phyloP scores from a whole-genome alignment of 2,797 vertebrate species.

The Mico argentatus region DNA sequence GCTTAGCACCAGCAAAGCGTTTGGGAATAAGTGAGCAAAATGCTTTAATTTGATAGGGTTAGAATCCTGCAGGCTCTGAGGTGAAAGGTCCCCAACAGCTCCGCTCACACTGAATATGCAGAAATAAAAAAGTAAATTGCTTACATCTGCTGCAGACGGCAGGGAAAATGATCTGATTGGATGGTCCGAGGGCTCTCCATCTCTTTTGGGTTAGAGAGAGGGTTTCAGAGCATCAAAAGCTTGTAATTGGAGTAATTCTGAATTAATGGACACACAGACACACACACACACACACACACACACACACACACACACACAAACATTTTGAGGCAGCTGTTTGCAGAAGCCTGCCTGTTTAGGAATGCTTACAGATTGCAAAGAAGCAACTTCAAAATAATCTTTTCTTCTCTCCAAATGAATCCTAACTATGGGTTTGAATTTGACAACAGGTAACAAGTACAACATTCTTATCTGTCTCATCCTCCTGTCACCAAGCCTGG shows the following conservation, averaged over 20 bases:
- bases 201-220: slow-evolving; percentile 91
- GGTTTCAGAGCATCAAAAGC: slow-evolving; percentile 94
- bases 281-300: neutral
- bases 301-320: neutral
- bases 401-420: neutral
- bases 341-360: slow-evolving; percentile 87
- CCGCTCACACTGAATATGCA: slow-evolving; percentile 99
- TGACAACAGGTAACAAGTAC: slow-evolving; percentile 72
- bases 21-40: slow-evolving; percentile 99
- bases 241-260: slow-evolving; percentile 99
- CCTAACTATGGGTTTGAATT: slow-evolving; percentile 63
- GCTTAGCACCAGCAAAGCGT: slow-evolving; percentile 96
- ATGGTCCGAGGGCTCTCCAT: slow-evolving; percentile 93
- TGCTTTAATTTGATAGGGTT: slow-evolving; percentile 99
- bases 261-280: slow-evolving; percentile 94
- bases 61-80: slow-evolving; percentile 99
- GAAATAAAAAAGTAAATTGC: slow-evolving; percentile 99
- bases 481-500: slow-evolving; percentile 40
- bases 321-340: slow-evolving; percentile 91
- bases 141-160: slow-evolving; percentile 99
- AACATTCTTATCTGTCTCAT: slow-evolving; percentile 64
- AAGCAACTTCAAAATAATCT: slow-evolving; percentile 61
- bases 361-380: slow-evolving; percentile 87
- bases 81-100: slow-evolving; percentile 96
- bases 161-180: slow-evolving; percentile 97